Conservation (phyloP, 2,113 vertebrate genomes). For the Capreolus pygargus region DNA sequence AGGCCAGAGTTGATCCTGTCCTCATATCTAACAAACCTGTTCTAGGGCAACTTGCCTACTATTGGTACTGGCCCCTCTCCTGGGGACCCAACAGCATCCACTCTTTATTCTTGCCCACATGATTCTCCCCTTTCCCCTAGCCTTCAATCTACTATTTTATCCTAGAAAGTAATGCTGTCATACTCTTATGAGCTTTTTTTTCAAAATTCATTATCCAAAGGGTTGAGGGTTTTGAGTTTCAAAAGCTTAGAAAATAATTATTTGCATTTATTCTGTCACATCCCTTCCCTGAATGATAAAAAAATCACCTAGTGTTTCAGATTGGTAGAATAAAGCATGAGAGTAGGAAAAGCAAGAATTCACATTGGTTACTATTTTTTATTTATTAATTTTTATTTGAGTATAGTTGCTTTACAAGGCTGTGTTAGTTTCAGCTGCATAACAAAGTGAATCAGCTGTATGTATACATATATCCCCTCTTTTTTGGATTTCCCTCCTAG, state of each 20-base stretch:
- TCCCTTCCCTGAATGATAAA: not conserved
- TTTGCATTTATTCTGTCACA: not conserved
- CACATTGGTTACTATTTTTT: not conserved
- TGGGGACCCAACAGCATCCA: not conserved
- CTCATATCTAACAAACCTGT: not conserved
- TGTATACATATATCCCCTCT: not conserved
- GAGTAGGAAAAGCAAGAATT: not conserved
- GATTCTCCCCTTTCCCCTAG: not conserved
- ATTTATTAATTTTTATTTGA: not conserved
- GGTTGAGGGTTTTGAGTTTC: not conserved
- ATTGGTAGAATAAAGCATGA: not conserved
- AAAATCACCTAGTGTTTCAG: not conserved
- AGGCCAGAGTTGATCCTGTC: not conserved
- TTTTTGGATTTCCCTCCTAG: not conserved
- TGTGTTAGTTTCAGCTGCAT: not conserved
- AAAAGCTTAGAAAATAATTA: not conserved
- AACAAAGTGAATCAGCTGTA: not conserved
- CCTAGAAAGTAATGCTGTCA: not conserved
- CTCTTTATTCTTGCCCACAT: not conserved
- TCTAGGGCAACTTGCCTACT: not conserved
- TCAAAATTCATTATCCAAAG: not conserved
- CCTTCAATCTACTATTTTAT: not conserved
- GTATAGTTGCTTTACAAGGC: not conserved
- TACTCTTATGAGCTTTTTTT: not conserved
- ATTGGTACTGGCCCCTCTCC: not conserved